Base-by-base conservation (phyloP, 2,113 vertebrate genomes). In the Cryptomyrus ogoouensis region DNA sequence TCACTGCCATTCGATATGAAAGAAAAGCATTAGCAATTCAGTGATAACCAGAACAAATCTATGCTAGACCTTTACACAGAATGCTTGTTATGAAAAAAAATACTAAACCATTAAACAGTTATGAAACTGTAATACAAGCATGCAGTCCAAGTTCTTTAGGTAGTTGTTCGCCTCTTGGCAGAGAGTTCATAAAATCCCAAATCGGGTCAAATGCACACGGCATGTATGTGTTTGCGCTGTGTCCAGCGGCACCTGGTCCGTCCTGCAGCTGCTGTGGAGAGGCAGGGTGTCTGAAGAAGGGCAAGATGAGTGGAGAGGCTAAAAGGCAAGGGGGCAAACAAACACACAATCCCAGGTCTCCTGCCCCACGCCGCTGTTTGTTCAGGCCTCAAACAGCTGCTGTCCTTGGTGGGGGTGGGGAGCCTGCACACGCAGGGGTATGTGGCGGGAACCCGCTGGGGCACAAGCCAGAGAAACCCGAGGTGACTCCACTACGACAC, bases 271-370 rank as follows among this genome's bases (percentile, higher is more conserved):
- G 62, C 44, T 49, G 31, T 6, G 49, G 70, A 35, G 44, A 83
- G 13, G 19, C 17, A 17, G 49, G 12, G 84, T 2, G 47, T 42
- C 47, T 27, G 31, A 3, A 5, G n/a, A 19, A 13, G 66, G 84
- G 42, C 85, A 50, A 47, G 42, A 62, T 89, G 88, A 70, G 83
- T 27, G 74, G 90, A 80, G 90, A 90, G 91, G 90, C 91, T 91
- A 91, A 91, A 89, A 89, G 90, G 89, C 90, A 90, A 89, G 89
- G 85, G 88, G 89, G 66, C 89, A 90, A 89, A 91, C 70, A 93
- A 90, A 92, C 90, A 91, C 27, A 15, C 70, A 31, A 53, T 84
- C 62, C 62, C 74, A 90, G 90, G 91, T 87, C 89, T 44, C 35
- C 52, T 49, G 47, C 91, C 39, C 88, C 89, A 56, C 87, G 83